phyloP scores from a whole-genome alignment of 2,888 invertebrate genomes.

The Ctena decussata region DNA sequence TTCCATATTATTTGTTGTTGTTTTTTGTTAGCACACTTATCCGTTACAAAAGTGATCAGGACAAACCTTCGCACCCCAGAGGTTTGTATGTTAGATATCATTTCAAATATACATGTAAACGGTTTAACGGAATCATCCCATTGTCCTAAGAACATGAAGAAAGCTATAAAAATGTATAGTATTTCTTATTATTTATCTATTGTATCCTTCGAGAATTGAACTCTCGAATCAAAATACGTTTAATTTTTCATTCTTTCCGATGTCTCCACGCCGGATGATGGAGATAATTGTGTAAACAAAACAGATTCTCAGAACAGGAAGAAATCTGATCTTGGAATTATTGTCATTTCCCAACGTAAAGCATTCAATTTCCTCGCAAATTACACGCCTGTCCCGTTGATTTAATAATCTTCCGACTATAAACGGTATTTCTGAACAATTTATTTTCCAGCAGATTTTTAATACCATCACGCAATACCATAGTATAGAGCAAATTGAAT shows the following conservation, averaged over 20 bases:
- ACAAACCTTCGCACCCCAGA: too few relatives aligned
- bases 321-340: conserved; percentile 18
- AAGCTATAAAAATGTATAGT: too few relatives aligned
- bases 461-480: background rate
- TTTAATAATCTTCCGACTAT: conserved; percentile 48
- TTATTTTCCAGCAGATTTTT: conserved; percentile 36
- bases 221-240: too few relatives aligned
- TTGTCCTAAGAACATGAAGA: too few relatives aligned
- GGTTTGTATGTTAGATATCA: too few relatives aligned
- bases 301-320: background rate
- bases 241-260: background rate
- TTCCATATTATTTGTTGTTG: too few relatives aligned
- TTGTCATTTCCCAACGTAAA: conserved; percentile 37
- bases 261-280: background rate
- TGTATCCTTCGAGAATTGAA: too few relatives aligned
- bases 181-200: too few relatives aligned
- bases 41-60: too few relatives aligned
- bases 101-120: too few relatives aligned
- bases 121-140: too few relatives aligned
- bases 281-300: background rate
- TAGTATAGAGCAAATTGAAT: background rate
- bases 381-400: conserved; percentile 47
- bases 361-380: conserved; percentile 43
- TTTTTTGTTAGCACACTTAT: too few relatives aligned
- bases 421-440: conserved; percentile 40